Evolutionary conservation across 2,888 invertebrate genomes (phyloP), one percentile per base, ranked within the genome.

Genomic region (Cistogaster globosa): DNA sequence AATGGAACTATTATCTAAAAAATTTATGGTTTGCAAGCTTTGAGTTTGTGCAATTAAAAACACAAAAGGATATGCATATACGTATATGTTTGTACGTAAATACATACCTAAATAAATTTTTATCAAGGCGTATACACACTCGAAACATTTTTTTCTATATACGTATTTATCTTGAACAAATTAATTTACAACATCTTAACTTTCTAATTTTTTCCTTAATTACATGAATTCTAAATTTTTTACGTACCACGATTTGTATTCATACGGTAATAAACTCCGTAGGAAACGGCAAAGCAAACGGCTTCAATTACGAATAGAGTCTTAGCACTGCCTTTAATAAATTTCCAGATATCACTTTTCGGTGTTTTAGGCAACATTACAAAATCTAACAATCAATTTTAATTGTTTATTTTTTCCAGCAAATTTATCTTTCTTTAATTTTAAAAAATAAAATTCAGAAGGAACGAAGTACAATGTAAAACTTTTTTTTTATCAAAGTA

Each of bases 221-320:
- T 69, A 78, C 48, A 71, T 78, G 71, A 71, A 69, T 32, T 26
- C 14, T 2, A 16, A 38, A 22, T 36, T 18, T 45, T 55, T 18
- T 55, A 82, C 93, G 92, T 92, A 96, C 97, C 95, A 94, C 95
- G 94, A 89, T 95, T 94, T 68, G 94, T 94, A 90, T 96, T 96
- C 91, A 96, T 93, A 92, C 94, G 94, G 90, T 94, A 93, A 94
- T 95, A 97, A 88, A 95, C 89, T 84, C 93, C 93, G 93, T 95
- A 96, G 38, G 94, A 94, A 65, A 92, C 94, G 60, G 94, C 93
- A 90, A 96, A 94, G 36, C 93, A 93, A 76, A 94, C 87, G 18
- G 93, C 93, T 93, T 96, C 96, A 11, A 93, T 89, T 63, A 94
- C 90, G 88, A 96, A 93, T 36, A 95, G 88, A 69, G 93, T 90